A percentile compares a stretch with the other conserved stretches of the same genome.
phyloP scores from a whole-genome alignment of 2,113 vertebrate species.

The Aspiorhynchus laticeps region DNA sequence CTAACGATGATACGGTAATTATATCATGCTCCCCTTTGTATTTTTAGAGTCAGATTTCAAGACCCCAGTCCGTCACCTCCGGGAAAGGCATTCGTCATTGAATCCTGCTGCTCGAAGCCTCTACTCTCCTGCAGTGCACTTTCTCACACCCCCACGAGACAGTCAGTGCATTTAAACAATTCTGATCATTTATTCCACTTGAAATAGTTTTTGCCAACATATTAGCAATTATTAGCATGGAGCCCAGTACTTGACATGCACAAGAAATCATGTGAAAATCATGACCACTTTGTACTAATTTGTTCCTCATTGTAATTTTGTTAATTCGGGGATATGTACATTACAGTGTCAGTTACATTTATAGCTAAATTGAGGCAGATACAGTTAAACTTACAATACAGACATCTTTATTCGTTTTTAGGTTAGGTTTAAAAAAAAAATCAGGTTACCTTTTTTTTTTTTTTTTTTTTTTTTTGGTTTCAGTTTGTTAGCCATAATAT shows the following conservation, averaged over 20 bases:
- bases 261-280: not conserved
- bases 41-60: constrained; percentile 69
- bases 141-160: constrained; percentile 76
- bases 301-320: no score
- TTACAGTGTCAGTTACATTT: not conserved
- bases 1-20: not conserved
- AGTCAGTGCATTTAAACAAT: constrained; percentile 65
- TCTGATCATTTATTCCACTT: not conserved
- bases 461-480: no score
- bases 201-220: not conserved
- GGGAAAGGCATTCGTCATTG: constrained; percentile 54
- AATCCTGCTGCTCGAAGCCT: constrained; percentile 69
- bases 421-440: no score
- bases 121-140: constrained; percentile 75
- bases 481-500: no score
- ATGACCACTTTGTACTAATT: not conserved
- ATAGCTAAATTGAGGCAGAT: not conserved
- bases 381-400: not conserved
- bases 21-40: not conserved
- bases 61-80: constrained; percentile 66
- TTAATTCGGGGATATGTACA: no score
- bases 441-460: no score
- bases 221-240: not conserved
- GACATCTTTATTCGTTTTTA: no score
- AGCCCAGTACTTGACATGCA: not conserved